Conservation (phyloP, 1,140 invertebrate genomes). For the Leptoteleia sp. region DNA sequence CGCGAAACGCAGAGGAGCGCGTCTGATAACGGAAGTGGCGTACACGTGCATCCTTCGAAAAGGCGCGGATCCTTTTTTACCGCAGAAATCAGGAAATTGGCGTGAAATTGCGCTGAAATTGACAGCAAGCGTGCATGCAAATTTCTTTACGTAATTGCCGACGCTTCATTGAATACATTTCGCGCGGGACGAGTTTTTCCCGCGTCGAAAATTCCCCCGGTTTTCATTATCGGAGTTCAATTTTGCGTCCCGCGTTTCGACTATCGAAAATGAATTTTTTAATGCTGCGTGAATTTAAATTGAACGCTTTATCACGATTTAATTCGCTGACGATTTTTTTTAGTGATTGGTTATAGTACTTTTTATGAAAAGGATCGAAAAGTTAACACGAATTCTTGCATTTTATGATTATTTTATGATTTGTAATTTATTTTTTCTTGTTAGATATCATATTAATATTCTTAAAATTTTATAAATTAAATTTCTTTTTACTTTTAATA, state of each 20-base stretch:
- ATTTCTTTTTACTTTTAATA: too few relatives aligned
- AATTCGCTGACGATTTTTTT: too few relatives aligned
- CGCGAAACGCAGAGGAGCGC: conserved; percentile 16
- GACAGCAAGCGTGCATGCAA: conserved; percentile 32
- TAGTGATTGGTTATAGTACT: too few relatives aligned
- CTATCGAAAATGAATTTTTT: conserved; percentile 18
- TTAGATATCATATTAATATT: too few relatives aligned
- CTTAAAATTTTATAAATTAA: too few relatives aligned
- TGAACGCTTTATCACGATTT: not conserved
- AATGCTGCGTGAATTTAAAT: conserved; percentile 1
- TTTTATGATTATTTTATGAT: too few relatives aligned
- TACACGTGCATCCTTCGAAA: too few relatives aligned
- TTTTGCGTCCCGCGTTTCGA: conserved; percentile 6
- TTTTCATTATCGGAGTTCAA: conserved; percentile 27
- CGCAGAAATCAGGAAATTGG: conserved; percentile 56
- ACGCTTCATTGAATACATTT: conserved; percentile 29
- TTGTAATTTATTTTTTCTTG: too few relatives aligned
- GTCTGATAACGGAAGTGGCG: too few relatives aligned
- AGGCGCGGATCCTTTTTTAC: conserved; percentile 44
- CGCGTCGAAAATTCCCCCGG: too few relatives aligned
- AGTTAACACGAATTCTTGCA: too few relatives aligned
- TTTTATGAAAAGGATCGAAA: too few relatives aligned
- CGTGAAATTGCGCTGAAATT: conserved; percentile 58
- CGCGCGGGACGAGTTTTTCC: conserved; percentile 3
- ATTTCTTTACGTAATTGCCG: conserved; percentile 57